Percentiles rank a stretch among this genome's conserved stretches.
Conservation (phyloP, 2,113 vertebrate genomes). For the Ancistrus triradiatus region DNA sequence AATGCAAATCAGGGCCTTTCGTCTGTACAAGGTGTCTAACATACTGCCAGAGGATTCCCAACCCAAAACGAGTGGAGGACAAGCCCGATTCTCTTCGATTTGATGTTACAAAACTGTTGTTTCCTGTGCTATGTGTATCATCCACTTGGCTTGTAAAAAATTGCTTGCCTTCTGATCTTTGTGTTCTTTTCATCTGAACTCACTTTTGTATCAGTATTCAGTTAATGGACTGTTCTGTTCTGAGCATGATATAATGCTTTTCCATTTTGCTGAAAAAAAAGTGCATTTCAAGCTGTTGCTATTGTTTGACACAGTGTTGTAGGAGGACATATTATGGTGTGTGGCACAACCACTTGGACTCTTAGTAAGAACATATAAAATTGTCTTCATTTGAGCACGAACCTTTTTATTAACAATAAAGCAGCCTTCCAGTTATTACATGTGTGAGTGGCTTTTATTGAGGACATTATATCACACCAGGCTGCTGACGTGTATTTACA, state of each 20-base stretch:
- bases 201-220: slow-evolving; percentile 71
- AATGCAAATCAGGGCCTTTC: slow-evolving; percentile 65
- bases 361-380: slow-evolving; percentile 76
- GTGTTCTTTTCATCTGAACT: slow-evolving; percentile 67
- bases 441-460: slow-evolving; percentile 43
- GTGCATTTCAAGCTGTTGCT: slow-evolving; percentile 76
- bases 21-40: slow-evolving; percentile 48
- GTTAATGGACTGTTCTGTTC: slow-evolving; percentile 63
- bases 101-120: slow-evolving; percentile 59
- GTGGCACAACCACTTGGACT: slow-evolving; percentile 76
- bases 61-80: slow-evolving; percentile 29
- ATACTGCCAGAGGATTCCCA: slow-evolving; percentile 62
- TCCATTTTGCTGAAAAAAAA: slow-evolving; percentile 67
- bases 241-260: slow-evolving; percentile 68
- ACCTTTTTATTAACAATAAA: slow-evolving; percentile 82
- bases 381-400: slow-evolving; percentile 83
- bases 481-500: no score
- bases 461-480: no score
- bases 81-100: slow-evolving; percentile 59
- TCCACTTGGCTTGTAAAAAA: slow-evolving; percentile 72
- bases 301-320: slow-evolving; percentile 73
- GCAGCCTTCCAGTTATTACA: slow-evolving; percentile 75
- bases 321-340: slow-evolving; percentile 73
- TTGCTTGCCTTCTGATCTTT: slow-evolving; percentile 71
- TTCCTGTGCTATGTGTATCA: slow-evolving; percentile 72